Evolutionary conservation across 2,797 vertebrate species (phyloP).

Genomic region (Odontamblyopus lacepedii): DNA sequence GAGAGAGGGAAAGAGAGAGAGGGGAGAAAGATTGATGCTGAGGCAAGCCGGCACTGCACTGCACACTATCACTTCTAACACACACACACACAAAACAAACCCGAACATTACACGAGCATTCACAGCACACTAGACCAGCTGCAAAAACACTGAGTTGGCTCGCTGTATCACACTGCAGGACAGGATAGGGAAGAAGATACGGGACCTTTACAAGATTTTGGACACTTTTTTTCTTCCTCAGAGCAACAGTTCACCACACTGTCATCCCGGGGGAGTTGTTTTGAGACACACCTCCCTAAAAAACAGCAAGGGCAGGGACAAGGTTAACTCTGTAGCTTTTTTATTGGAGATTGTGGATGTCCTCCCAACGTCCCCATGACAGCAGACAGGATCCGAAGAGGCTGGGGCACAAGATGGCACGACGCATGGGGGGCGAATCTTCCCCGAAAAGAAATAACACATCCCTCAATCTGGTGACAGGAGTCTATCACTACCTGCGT

Average conservation of each 20-base stretch:
- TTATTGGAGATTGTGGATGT: constrained; percentile 51
- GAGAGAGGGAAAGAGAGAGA: constrained; percentile 40
- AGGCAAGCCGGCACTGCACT: constrained; percentile 66
- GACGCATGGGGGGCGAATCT: constrained; percentile 60
- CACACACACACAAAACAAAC: constrained; percentile 38
- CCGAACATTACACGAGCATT: constrained; percentile 51
- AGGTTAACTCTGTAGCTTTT: constrained; percentile 59
- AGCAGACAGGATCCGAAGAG: constrained; percentile 48
- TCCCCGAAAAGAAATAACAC: constrained; percentile 78
- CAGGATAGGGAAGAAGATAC: constrained; percentile 45
- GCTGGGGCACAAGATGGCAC: constrained; percentile 64
- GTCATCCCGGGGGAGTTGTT: constrained; percentile 55
- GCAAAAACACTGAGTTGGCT: constrained; percentile 63
- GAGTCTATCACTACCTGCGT: constrained; percentile 80
- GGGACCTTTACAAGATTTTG: constrained; percentile 21
- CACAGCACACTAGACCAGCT: constrained; percentile 63
- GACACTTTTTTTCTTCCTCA: constrained; percentile 39
- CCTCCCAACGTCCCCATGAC: constrained; percentile 59
- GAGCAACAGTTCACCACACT: constrained; percentile 61
- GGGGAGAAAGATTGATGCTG: constrained; percentile 66
- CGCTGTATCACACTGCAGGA: constrained; percentile 56
- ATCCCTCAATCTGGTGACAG: constrained; percentile 81
- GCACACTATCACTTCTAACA: constrained; percentile 42
- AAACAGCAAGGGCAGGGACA: constrained; percentile 67
- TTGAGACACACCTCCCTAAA: constrained; percentile 44